Base-by-base conservation (phyloP, 2,797 vertebrate genomes). In the Falco columbarius region DNA sequence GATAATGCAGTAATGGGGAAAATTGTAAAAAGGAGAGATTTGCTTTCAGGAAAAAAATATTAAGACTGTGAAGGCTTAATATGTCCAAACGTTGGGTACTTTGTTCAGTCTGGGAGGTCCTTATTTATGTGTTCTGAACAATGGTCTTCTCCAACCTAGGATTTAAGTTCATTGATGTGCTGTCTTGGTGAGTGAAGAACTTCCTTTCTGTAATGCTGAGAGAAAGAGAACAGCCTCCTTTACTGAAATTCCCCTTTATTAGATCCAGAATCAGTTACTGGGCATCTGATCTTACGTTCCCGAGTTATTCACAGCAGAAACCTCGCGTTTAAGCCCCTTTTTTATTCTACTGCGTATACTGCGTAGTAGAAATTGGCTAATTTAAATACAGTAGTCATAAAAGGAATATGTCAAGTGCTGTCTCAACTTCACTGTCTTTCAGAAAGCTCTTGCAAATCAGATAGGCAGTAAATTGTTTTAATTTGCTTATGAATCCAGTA, bases 21-120 rank as follows among this genome's bases (percentile, higher is more conserved):
- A 84, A 76, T 1, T 61, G 9, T 80, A 22, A 73, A 56, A 88
- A 91, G 38, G 32, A 63, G 23, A 58, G 4, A 17, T 72, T 86
- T 90, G 12, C 38, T 86, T 90, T 77, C 63, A 62, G 72, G 32
- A 91, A 90, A 91, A 90, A 70, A 86, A 83, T 83, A 88, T 61
- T 63, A 75, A 32, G 51, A 61, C 42, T 62, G 14, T 61, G n/a
- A 71, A 90, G 74, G 52, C 59, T 90, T 75, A 80, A 29, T 90
- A 63, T 81, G 59, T 95, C 88, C 92, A 92, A 70, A 89, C 42
- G 12, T 34, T 94, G n/a, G 7, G 52, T 58, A 61, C 77, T 96
- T 97, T 93, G 76, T 95, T 96, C 96, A 71, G 67, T 42, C 70
- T 0, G 12, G 90, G 95, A 89, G 93, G 94, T 95, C 94, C 94